These are phyloP conservation scores for Hycleus cichorii DNA, from an alignment of 1,140 invertebrate genomes.

Conservation along the genomic window DNA sequence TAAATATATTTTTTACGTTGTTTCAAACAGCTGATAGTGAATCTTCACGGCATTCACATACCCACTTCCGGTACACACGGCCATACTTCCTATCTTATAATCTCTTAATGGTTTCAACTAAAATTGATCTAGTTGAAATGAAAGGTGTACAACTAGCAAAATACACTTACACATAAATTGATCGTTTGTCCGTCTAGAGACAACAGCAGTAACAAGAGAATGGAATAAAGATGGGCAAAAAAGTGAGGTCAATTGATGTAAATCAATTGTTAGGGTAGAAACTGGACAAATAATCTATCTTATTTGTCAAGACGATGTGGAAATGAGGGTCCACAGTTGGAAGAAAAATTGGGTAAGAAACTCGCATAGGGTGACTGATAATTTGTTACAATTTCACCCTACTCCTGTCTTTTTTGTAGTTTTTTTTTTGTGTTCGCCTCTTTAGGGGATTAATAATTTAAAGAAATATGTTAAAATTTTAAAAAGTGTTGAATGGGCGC, in stretches of 20 bases:
- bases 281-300: slow-evolving; percentile 32
- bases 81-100: slow-evolving; percentile 23
- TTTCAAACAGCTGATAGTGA: slow-evolving; percentile 27
- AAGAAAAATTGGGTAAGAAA: slow-evolving; percentile 29
- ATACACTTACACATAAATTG: neutral
- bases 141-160: slow-evolving; percentile 14
- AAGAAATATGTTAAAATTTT: too few relatives aligned
- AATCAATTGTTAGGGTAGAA: slow-evolving; percentile 30
- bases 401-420: too few relatives aligned
- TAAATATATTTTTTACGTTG: slow-evolving; percentile 17
- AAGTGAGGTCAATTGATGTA: slow-evolving; percentile 28
- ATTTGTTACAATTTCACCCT: too few relatives aligned
- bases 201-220: neutral
- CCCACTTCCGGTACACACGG: slow-evolving; percentile 29
- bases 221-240: slow-evolving; percentile 6
- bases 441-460: too few relatives aligned
- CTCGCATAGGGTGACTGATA: neutral
- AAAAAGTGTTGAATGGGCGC: too few relatives aligned
- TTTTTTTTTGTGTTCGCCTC: too few relatives aligned
- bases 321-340: slow-evolving; percentile 28
- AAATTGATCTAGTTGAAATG: neutral
- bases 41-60: slow-evolving; percentile 30
- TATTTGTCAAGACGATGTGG: slow-evolving; percentile 32
- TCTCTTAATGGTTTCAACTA: slow-evolving; percentile 19
- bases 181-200: too few relatives aligned